Percentiles rank a stretch among this genome's conserved stretches.
Evolutionary conservation across 2,113 vertebrate species (phyloP).

Genomic region (Phyllostomus discolor): DNA sequence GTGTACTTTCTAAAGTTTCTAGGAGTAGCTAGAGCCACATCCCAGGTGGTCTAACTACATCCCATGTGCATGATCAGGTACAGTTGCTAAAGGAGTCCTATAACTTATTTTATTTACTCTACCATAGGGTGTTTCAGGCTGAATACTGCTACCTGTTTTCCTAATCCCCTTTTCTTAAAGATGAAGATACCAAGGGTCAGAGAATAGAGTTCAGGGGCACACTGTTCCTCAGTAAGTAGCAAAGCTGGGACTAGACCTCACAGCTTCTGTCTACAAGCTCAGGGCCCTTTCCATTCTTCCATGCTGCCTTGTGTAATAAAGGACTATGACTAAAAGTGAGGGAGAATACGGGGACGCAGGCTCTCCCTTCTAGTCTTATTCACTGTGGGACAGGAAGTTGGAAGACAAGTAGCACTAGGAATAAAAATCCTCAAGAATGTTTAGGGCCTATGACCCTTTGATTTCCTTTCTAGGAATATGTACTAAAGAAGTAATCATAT

Average conservation of each 20-base stretch:
- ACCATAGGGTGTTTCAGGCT: not conserved
- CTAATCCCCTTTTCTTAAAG: not conserved
- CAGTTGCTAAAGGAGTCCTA: not conserved
- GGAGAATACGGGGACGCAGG: not conserved
- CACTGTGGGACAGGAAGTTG: not conserved
- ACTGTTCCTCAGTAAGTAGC: not conserved
- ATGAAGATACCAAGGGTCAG: not conserved
- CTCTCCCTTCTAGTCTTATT: not conserved
- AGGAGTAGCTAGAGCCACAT: not conserved
- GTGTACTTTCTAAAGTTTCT: not conserved
- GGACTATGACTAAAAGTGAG: not conserved
- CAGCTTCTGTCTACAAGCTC: not conserved
- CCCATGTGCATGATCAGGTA: not conserved
- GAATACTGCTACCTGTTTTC: not conserved
- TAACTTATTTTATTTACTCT: not conserved
- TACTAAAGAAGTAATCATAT: conserved; percentile 23
- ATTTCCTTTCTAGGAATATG: conserved; percentile 12
- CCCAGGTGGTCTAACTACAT: not conserved
- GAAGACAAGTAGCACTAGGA: not conserved
- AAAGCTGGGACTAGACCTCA: not conserved
- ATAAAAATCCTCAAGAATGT: not conserved
- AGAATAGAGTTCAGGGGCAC: not conserved
- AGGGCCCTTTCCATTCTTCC: not conserved
- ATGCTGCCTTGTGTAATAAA: not conserved
- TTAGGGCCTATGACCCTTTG: not conserved